Evolutionary conservation across 2,888 invertebrate genomes (phyloP).

Genomic region (Halictus ligatus): DNA sequence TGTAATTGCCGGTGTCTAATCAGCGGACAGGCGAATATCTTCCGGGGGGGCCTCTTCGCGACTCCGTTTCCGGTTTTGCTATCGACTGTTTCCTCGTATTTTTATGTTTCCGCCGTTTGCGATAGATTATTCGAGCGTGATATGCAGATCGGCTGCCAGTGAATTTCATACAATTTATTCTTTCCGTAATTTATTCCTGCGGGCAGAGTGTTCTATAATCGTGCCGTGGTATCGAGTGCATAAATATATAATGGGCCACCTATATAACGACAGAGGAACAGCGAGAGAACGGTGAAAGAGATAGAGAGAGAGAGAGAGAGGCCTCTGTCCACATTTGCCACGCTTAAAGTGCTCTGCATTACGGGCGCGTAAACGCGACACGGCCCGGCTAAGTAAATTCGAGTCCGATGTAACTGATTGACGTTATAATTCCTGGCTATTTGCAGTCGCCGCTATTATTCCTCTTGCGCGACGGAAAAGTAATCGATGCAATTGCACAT

Average conservation of each 20-base stretch:
- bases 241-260: conserved; percentile 56
- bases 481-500: conserved; percentile 2
- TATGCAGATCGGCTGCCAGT: neutral
- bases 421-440: conserved; percentile 38
- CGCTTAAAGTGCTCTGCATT: conserved; percentile 54
- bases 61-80: neutral
- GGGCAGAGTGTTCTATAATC: conserved; percentile 57
- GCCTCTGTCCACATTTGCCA: conserved; percentile 26
- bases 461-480: neutral
- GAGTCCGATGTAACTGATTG: conserved; percentile 33
- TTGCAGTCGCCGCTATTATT: neutral
- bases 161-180: conserved; percentile 43
- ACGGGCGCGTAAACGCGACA: conserved; percentile 28
- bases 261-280: conserved; percentile 26
- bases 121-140: conserved; percentile 32
- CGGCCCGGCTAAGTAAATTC: conserved; percentile 26
- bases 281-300: conserved; percentile 10
- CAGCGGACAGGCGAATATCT: neutral
- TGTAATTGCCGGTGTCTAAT: neutral
- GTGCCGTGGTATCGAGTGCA: conserved; percentile 40
- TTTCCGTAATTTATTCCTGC: conserved; percentile 51
- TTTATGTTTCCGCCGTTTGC: neutral
- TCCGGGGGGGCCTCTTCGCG: neutral
- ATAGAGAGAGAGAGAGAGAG: neutral
- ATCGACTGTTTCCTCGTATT: neutral